These are phyloP conservation scores for Lochmaea crataegi DNA, from an alignment of 2,888 invertebrate genomes.

Conservation along the genomic window DNA sequence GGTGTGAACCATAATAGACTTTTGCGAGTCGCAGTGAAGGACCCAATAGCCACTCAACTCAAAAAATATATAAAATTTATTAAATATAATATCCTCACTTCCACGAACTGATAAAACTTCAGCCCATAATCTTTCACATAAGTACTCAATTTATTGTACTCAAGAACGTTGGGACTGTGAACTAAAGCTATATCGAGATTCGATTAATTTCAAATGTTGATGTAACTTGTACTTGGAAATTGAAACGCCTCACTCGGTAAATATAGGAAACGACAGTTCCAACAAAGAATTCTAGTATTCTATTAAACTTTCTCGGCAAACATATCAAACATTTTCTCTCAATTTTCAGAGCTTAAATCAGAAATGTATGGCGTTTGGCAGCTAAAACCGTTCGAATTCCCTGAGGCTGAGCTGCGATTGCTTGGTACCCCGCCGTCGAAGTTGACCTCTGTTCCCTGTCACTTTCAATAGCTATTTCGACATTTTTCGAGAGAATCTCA, in stretches of 20 bases:
- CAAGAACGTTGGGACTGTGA: no score
- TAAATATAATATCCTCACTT: no score
- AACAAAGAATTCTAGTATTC: conserved; percentile 8
- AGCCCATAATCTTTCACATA: no score
- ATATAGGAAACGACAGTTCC: neutral
- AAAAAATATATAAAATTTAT: no score
- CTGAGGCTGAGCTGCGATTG: conserved; percentile 47
- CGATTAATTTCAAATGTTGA: neutral
- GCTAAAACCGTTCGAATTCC: conserved; percentile 32
- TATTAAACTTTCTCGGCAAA: conserved; percentile 18
- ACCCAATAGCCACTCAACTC: no score
- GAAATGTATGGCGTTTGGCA: conserved; percentile 32
- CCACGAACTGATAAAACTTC: no score
- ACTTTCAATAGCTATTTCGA: conserved; percentile 55
- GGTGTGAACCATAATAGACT: no score
- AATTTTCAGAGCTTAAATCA: conserved; percentile 25
- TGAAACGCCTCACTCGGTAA: neutral
- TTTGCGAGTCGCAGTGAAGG: no score
- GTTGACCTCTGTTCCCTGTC: conserved; percentile 60
- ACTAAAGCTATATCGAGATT: no score
- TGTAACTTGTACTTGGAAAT: neutral
- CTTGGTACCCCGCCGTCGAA: conserved; percentile 47
- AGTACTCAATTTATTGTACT: no score
- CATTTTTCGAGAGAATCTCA: conserved; percentile 51
- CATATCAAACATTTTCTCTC: conserved; percentile 23